Evolutionary conservation across 2,888 invertebrate genomes (phyloP), one percentile per base, ranked within the genome.

Genomic region (Drosophila falleni): DNA sequence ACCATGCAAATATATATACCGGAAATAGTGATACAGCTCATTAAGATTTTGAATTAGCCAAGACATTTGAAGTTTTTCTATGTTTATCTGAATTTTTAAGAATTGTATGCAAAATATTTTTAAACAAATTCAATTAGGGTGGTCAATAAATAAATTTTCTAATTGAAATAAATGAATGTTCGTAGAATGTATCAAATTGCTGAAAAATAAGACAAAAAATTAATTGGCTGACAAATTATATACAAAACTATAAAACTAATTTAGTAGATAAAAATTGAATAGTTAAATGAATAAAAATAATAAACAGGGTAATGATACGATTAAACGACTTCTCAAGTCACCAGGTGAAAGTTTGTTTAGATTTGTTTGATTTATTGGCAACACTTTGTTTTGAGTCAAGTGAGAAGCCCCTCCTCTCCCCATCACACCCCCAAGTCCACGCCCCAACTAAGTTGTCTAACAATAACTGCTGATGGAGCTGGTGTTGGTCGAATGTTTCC

Each of bases 61-160:
- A 4, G 4, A 5, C 3, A 41, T 16, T 41, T 10, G 41, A 10
- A 16, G 33, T 31, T 60, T 50, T 49, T 31, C 42, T 15, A 15
- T 46, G 49, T 51, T 56, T 55, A 49, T 46, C 11, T 33, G 55
- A 59, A 67, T 59, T 31, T 54, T 74, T 46, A 16, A 42, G 44
- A 65, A 61, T 60, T 44, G 9, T 69, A 35, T 56, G 31, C 69
- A 63, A 56, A 74, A 42, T 31, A 29, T 47, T 42, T 53, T 70
- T 47, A 70, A 70, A 70, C 58, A 11, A 64, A 75, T 65, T 59
- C 62, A 71, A 75, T 74, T 61, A 42, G 44, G 62, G 39, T 29
- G 15, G 19, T 29, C 49, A 77, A 77, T 78, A 77, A 73, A 78
- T 78, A 59, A 78, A 62, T 65, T 68, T 61, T 50, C 41, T 63